Base-by-base conservation (phyloP, 2,797 vertebrate species). In the Helarctos malayanus region DNA sequence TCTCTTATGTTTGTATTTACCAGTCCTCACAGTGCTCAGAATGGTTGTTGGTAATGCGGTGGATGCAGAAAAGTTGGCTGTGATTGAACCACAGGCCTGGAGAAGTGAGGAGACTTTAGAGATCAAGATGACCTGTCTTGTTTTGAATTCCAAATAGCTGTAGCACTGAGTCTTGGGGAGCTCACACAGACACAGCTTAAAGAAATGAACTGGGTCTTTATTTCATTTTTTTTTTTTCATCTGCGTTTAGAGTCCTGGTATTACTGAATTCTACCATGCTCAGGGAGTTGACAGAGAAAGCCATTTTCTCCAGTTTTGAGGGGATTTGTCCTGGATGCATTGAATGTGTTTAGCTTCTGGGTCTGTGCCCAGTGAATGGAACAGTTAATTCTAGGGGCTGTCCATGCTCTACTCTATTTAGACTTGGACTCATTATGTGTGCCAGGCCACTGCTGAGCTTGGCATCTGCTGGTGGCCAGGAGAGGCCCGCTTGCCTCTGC, bases 391-490 rank as follows among this genome's bases (percentile, higher is more conserved):
- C 97, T 93, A 93, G 97, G 94, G 92, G 79, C 65, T 96, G 86
- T 85, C 93, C 38, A 19, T 94, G 79, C 54, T 79, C 82, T 0
- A 4, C 91, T 98, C 93, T 97, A 57, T 98, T 96, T 95, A 97
- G 41, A 96, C 91, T 86, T 93, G 93, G 83, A 38, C 91, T 95
- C 89, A 96, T 97, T 95, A 78, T 97, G 93, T 95, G 91, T 96
- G 97, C 97, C 98, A 98, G 94, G 83, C 94, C 65, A 86, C 97
- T 92, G 93, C 98, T 96, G 98, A 92, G 93, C 63, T 96, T 98
- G 97, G 97, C 97, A 95, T 94, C 91, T 95, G 93, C 87, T 98
- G 65, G 82, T 93, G 96, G 86, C 92, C 83, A 96, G 79, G 54
- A 94, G 95, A 97, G 91, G 89, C 85, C 75, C 95, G 75, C 65